These are phyloP conservation scores for Dreissena rostriformis DNA, from an alignment of 1,140 invertebrate genomes.

Conservation along the genomic window DNA sequence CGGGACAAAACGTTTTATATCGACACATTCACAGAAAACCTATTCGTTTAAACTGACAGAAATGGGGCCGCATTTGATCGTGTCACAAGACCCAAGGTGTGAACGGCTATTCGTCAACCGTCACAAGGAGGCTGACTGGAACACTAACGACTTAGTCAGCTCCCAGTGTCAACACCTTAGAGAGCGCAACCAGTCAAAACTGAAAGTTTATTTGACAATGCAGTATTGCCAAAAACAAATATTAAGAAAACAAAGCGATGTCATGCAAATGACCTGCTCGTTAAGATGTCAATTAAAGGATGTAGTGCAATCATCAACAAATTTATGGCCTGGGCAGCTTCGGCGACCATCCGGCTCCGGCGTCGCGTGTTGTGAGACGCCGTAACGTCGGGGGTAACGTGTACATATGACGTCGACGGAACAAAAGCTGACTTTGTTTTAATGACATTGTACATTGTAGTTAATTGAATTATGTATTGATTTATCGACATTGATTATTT, in stretches of 20 bases:
- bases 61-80: conserved; percentile 1
- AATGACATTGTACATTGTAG: too few species aligned
- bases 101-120: not conserved
- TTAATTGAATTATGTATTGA: too few species aligned
- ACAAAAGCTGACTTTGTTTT: too few species aligned
- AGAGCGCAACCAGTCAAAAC: not conserved
- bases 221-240: conserved; percentile 38
- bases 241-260: conserved; percentile 52
- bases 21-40: too few species aligned
- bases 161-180: not conserved
- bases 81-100: not conserved
- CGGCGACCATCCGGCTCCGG: too few species aligned
- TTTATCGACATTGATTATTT: too few species aligned
- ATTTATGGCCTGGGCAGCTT: conserved; percentile 23
- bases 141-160: not conserved
- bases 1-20: too few species aligned
- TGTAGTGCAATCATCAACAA: conserved; percentile 21
- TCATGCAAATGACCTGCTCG: conserved; percentile 40
- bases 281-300: conserved; percentile 47
- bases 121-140: not conserved
- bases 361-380: too few species aligned
- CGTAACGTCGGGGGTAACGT: too few species aligned
- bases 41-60: not conserved
- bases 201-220: conserved; percentile 22
- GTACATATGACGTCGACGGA: too few species aligned